These are phyloP conservation scores for Etheostoma spectabile DNA, from an alignment of 2,113 vertebrate genomes.

Conservation along the genomic window DNA sequence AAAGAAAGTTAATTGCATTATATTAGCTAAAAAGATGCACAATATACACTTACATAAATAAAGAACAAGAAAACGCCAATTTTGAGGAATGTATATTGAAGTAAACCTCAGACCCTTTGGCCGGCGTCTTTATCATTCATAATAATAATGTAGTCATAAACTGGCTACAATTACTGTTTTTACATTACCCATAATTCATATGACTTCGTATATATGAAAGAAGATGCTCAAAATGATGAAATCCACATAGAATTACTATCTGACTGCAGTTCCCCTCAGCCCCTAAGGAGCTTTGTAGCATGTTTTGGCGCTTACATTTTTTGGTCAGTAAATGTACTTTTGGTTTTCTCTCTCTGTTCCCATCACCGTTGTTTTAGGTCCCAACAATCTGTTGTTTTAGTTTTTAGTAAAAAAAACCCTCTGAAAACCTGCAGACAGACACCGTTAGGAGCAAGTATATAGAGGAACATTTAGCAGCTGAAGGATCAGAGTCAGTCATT, in stretches of 20 bases:
- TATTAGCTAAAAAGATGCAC: neutral
- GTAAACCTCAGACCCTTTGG: slow-evolving; percentile 78
- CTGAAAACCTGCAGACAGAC: neutral
- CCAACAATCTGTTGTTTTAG: neutral
- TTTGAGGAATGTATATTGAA: slow-evolving; percentile 67
- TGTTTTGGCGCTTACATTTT: slow-evolving; percentile 7
- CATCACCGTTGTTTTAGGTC: neutral
- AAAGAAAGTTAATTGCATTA: neutral
- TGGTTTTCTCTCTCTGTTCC: neutral
- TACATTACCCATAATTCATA: neutral
- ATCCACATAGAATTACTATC: too few species aligned
- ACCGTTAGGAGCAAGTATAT: neutral
- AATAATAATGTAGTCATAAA: neutral
- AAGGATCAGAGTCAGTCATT: neutral
- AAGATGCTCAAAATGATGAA: too few species aligned
- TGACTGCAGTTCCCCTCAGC: too few species aligned
- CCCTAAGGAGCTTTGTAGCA: too few species aligned
- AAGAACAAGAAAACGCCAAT: slow-evolving; percentile 15
- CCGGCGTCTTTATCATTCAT: neutral
- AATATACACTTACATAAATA: slow-evolving; percentile 9
- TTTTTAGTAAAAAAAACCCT: too few species aligned
- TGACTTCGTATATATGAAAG: neutral
- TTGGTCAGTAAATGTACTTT: neutral
- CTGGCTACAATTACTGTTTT: neutral
- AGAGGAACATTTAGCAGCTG: neutral